phyloP scores from a whole-genome alignment of 1,140 invertebrate species.

The Nilaparvata lugens region DNA sequence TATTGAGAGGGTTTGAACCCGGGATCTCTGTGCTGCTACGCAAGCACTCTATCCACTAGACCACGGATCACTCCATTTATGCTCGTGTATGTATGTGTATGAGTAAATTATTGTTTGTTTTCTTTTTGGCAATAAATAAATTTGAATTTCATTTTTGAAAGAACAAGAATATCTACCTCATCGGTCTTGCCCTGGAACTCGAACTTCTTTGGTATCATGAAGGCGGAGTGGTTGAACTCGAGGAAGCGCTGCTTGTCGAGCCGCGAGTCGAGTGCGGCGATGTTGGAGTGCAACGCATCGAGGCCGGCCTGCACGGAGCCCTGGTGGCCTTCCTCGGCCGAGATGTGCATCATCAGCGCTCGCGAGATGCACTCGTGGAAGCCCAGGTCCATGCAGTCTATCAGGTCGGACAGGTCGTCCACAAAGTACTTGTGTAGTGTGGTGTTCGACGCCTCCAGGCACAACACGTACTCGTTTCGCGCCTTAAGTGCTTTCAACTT shows the following conservation, averaged over 20 bases:
- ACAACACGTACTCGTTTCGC: conserved; percentile 89
- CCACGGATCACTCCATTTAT: too few species aligned
- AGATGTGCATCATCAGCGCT: conserved; percentile 70
- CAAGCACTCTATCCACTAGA: too few species aligned
- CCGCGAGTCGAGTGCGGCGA: conserved; percentile 72
- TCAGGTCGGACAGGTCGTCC: conserved; percentile 90
- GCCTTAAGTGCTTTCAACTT: conserved; percentile 87
- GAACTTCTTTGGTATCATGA: conserved; percentile 89
- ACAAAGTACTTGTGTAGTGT: conserved; percentile 95
- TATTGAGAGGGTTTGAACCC: too few species aligned
- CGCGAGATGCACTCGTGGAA: conserved; percentile 78
- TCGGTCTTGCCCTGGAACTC: conserved; percentile 78
- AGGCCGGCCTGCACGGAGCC: conserved; percentile 60
- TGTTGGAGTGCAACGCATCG: conserved; percentile 59
- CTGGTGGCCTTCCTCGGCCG: conserved; percentile 66
- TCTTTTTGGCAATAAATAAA: too few species aligned
- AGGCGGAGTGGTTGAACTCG: conserved; percentile 78
- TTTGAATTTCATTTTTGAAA: too few species aligned
- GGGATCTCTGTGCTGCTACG: too few species aligned
- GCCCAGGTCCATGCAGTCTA: conserved; percentile 92
- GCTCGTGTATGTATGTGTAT: too few species aligned
- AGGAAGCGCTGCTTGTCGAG: conserved; percentile 86
- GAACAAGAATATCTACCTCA: conserved; percentile 47
- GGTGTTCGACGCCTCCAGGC: conserved; percentile 90
- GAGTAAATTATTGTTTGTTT: too few species aligned